Percentiles rank a stretch among this genome's conserved stretches.
Evolutionary conservation across 2,113 vertebrate genomes (phyloP).

Genomic region (Anolis sagrei): DNA sequence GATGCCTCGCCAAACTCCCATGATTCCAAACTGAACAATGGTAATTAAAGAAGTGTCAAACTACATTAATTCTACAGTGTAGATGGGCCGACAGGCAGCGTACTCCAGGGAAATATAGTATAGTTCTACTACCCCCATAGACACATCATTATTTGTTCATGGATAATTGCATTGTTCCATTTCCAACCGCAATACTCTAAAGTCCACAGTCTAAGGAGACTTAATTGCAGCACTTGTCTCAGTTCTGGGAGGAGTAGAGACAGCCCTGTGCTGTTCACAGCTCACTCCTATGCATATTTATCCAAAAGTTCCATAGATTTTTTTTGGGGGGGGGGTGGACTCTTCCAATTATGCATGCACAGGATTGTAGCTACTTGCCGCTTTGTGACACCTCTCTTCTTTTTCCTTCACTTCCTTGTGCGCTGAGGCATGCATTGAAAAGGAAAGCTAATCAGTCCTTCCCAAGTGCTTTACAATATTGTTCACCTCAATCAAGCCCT

Average conservation of each 20-base stretch:
- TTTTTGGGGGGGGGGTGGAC: not conserved
- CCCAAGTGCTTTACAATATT: slow-evolving; percentile 32
- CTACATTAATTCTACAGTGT: too few species aligned
- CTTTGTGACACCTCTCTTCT: slow-evolving; percentile 1
- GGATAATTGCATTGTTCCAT: too few species aligned
- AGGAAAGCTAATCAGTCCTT: slow-evolving; percentile 27
- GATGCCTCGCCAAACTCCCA: too few species aligned
- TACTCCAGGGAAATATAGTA: too few species aligned
- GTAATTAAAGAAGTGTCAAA: too few species aligned
- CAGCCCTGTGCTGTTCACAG: not conserved
- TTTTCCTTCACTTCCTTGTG: slow-evolving; percentile 42
- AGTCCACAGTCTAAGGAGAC: not conserved
- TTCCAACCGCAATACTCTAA: not conserved
- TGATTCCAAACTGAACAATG: too few species aligned
- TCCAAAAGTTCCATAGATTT: not conserved
- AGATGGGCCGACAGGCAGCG: too few species aligned
- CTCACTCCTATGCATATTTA: not conserved
- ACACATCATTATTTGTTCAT: too few species aligned
- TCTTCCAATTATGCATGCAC: not conserved
- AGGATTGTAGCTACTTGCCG: not conserved
- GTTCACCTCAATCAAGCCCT: slow-evolving; percentile 41
- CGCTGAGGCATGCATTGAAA: slow-evolving; percentile 29
- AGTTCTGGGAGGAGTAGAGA: not conserved
- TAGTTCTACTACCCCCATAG: too few species aligned
- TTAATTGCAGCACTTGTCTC: not conserved